Evolutionary conservation across 2,797 vertebrate genomes (phyloP).

Genomic region (Anisognathus igniventris): DNA sequence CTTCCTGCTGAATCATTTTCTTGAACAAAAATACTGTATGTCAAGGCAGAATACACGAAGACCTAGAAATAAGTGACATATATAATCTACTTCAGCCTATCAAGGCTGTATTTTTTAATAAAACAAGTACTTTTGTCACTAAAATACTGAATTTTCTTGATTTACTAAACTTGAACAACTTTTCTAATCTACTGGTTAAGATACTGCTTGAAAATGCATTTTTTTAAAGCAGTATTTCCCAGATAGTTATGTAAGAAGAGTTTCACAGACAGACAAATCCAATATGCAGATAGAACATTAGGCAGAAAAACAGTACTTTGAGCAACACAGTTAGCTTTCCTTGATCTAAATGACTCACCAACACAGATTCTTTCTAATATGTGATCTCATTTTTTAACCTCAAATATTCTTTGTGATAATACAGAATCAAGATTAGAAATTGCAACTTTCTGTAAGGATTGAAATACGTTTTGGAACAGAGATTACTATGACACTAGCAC

Average conservation of each 20-base stretch:
- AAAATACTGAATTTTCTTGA: neutral
- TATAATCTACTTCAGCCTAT: neutral
- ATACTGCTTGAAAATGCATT: neutral
- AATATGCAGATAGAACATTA: neutral
- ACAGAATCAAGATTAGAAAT: neutral
- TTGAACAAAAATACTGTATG: neutral
- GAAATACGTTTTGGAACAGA: neutral
- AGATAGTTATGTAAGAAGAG: constrained; percentile 2
- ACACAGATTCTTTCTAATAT: neutral
- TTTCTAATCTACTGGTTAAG: neutral
- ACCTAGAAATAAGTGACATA: neutral
- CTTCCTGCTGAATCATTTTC: neutral
- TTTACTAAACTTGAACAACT: neutral
- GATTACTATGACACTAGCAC: neutral
- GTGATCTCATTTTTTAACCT: neutral
- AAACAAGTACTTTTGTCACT: neutral
- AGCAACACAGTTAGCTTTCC: neutral
- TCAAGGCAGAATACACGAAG: neutral
- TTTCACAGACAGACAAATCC: neutral
- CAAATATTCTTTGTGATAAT: neutral
- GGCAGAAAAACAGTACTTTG: neutral
- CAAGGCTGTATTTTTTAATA: neutral
- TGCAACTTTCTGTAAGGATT: neutral
- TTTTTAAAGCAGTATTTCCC: neutral
- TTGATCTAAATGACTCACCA: neutral